phyloP scores from a whole-genome alignment of 37 sponge, comb jelly and placozoan genomes.

The Eunapius fragilis region DNA sequence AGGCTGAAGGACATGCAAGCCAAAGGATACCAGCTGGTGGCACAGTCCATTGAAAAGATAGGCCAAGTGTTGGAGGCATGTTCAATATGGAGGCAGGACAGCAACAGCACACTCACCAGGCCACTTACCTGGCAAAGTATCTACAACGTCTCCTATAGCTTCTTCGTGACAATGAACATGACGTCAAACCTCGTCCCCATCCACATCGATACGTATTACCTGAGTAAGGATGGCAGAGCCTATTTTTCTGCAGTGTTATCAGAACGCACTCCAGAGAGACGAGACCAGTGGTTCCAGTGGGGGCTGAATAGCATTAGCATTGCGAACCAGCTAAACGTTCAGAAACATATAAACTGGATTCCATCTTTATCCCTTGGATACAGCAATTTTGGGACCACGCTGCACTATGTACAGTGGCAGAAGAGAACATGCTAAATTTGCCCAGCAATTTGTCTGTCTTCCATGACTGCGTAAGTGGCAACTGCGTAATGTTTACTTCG shows the following conservation, averaged over 20 bases:
- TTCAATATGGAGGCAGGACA: conserved; percentile 40
- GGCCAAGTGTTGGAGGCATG: not conserved
- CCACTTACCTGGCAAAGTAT: not conserved
- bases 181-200: conserved; percentile 7
- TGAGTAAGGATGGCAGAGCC: not conserved
- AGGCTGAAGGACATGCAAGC: not conserved
- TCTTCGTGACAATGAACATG: not conserved
- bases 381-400: not conserved
- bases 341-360: conserved; percentile 17
- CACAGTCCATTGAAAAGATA: conserved; percentile 34
- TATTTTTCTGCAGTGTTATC: conserved; percentile 22
- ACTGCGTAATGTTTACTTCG: no score
- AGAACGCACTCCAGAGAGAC: not conserved
- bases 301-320: conserved; percentile 8
- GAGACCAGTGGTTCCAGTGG: conserved; percentile 41
- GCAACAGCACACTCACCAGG: conserved; percentile 33
- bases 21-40: conserved; percentile 27
- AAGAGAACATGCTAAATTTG: not conserved
- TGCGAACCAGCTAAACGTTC: not conserved
- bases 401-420: not conserved
- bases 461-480: not conserved
- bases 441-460: no score
- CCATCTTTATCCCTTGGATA: conserved; percentile 13
- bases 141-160: conserved; percentile 15
- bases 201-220: conserved; percentile 15